These are phyloP conservation scores for Stichodactyla mertensii DNA, from an alignment of 64 coral and sea anemone species.

Conservation along the genomic window DNA sequence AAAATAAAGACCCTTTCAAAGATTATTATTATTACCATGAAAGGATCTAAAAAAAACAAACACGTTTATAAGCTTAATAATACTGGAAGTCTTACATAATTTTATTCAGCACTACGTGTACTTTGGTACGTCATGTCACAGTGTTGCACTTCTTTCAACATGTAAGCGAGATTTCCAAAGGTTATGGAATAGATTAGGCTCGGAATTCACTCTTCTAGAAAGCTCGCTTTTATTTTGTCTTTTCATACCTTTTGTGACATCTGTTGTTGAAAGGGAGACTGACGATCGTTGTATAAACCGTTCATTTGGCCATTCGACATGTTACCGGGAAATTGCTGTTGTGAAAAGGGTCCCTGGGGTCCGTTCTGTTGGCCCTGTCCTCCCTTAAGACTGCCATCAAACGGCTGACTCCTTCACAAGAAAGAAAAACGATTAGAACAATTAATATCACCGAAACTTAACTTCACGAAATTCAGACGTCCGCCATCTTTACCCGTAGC, in stretches of 20 bases:
- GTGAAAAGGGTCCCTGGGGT: slow-evolving; percentile 38
- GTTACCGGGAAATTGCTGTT: slow-evolving; percentile 64
- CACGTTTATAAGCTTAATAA: no score
- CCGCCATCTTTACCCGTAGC: slow-evolving; percentile 70
- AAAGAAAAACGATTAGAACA: slow-evolving; percentile 21
- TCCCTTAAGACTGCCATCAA: slow-evolving; percentile 66
- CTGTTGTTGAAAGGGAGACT: slow-evolving; percentile 50
- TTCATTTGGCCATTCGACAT: slow-evolving; percentile 64
- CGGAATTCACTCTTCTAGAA: background rate
- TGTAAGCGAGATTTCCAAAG: background rate
- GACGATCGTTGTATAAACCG: slow-evolving; percentile 19
- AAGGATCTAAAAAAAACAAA: background rate
- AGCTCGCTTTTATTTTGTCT: background rate
- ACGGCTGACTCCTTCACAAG: slow-evolving; percentile 41
- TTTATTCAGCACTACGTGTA: background rate
- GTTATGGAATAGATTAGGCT: background rate
- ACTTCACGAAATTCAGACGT: slow-evolving; percentile 20
- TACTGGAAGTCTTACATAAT: background rate
- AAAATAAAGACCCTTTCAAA: background rate
- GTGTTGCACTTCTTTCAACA: background rate
- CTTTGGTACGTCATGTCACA: background rate
- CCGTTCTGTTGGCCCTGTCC: slow-evolving; percentile 42
- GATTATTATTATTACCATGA: background rate
- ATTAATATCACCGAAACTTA: slow-evolving; percentile 24
- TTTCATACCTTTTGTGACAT: slow-evolving; percentile 67